phyloP scores from a whole-genome alignment of 1,140 invertebrate species.

The Bradysia coprophila region DNA sequence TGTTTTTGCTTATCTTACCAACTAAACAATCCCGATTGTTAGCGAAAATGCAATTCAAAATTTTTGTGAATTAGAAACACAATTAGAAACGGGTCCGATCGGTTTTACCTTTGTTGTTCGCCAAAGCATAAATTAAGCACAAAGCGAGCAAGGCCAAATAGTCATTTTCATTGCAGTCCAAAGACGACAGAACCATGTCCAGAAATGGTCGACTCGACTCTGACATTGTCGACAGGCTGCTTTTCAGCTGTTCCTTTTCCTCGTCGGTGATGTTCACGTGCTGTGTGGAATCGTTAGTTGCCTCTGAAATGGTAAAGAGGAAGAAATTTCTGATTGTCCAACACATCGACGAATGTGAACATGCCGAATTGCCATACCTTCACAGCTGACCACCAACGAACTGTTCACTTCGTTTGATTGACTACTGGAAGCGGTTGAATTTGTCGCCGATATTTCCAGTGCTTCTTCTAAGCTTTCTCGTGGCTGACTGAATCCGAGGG shows the following conservation, averaged over 20 bases:
- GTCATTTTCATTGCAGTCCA: conserved; percentile 82
- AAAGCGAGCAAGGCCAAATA: conserved; percentile 83
- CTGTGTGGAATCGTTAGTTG: conserved; percentile 5
- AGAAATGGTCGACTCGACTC: conserved; percentile 48
- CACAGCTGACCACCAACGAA: too few relatives aligned
- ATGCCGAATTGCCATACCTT: too few relatives aligned
- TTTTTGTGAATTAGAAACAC: too few relatives aligned
- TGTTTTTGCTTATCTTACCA: too few relatives aligned
- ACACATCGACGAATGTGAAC: too few relatives aligned
- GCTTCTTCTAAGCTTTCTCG: conserved; percentile 44
- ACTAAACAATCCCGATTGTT: too few relatives aligned
- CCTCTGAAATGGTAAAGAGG: conserved; percentile 2
- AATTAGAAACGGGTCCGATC: too few relatives aligned
- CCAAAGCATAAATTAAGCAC: conserved; percentile 83
- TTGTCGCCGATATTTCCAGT: conserved; percentile 19
- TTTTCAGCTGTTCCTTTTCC: conserved; percentile 54
- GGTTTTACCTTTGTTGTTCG: conserved; percentile 83
- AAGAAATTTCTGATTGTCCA: too few relatives aligned
- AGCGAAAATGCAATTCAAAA: too few relatives aligned
- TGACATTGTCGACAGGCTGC: conserved; percentile 11
- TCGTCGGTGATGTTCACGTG: conserved; percentile 76
- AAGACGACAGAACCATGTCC: conserved; percentile 66
- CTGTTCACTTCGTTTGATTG: too few relatives aligned
- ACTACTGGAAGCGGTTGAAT: too few relatives aligned
- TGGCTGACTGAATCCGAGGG: conserved; percentile 26